These are phyloP conservation scores for Tetragonisca angustula DNA, from an alignment of 2,888 invertebrate genomes.

Conservation along the genomic window DNA sequence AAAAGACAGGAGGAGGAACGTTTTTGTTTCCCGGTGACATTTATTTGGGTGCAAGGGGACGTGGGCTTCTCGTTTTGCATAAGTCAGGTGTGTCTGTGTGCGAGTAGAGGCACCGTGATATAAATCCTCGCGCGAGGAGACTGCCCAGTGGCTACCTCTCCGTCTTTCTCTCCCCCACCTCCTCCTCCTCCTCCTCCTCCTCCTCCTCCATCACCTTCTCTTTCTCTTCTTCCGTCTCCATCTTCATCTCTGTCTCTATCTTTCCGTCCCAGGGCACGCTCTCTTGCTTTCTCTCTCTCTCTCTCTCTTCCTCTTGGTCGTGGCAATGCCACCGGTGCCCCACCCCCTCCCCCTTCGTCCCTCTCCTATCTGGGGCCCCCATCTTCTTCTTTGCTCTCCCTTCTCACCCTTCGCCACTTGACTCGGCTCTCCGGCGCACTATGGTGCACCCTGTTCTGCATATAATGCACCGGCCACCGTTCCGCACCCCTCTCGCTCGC, in stretches of 20 bases:
- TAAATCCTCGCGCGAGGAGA: constrained; percentile 79
- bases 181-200: background rate
- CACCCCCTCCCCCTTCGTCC: constrained; percentile 52
- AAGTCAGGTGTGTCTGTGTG: constrained; percentile 81
- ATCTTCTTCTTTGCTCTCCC: constrained; percentile 59
- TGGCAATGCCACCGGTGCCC: constrained; percentile 27
- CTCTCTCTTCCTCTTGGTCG: constrained; percentile 50
- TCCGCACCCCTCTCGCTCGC: constrained; percentile 49
- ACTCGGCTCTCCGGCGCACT: constrained; percentile 72
- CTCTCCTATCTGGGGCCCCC: constrained; percentile 44
- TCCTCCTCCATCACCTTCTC: constrained; percentile 1
- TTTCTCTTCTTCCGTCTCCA: constrained; percentile 23
- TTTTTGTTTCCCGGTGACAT: constrained; percentile 83
- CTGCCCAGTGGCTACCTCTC: constrained; percentile 77
- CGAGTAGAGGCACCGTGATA: constrained; percentile 79
- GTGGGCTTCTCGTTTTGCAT: constrained; percentile 81
- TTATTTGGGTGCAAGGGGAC: constrained; percentile 80
- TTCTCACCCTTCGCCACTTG: constrained; percentile 56
- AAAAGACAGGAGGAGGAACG: constrained; percentile 67
- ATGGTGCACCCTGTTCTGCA: constrained; percentile 82
- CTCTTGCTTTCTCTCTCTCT: constrained; percentile 22
- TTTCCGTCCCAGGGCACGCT: constrained; percentile 23
- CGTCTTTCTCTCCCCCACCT: constrained; percentile 52
- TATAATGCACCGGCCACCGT: constrained; percentile 79
- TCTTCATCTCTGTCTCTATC: constrained; percentile 52